Base-by-base conservation (phyloP, 2,797 vertebrate genomes). In the Erpetoichthys calabaricus region DNA sequence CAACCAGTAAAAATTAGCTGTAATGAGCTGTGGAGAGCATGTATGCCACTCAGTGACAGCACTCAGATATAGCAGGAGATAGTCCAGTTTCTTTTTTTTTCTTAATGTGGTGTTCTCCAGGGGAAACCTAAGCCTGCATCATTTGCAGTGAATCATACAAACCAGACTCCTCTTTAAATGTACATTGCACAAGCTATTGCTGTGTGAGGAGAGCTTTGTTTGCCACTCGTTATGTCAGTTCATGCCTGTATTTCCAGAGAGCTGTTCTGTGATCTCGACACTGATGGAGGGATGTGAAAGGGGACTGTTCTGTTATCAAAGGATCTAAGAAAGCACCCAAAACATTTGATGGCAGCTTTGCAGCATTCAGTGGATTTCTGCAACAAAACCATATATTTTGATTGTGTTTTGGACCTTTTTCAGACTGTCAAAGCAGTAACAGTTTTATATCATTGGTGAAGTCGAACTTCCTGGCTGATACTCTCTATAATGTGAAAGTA, bases 351-450 rank as follows among this genome's bases (percentile, higher is more conserved):
- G 53, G 41, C 41, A n/a, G 42, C 9, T 41, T 54, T 41, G 42
- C 53, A 54, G 41, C 7, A 41, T 43, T 54, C 44, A 54, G 53
- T 54, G 53, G 53, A 41, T 54, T 54, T 43, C 53, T 54, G 53
- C 44, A 42, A 43, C 53, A 54, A 54, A 54, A 54, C 53, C 6
- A 43, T 5, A 54, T 43, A 54, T 54, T 51, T n/a, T 51, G 50
- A 25, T 9, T 51, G n/a, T 54, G 25, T 42, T 54, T 54, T 54
- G 53, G 53, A 54, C 25, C 7, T 25, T 54, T 54, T 54, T 42
- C 53, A 54, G 53, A 54, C 25, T 25, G 25, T 54, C 42, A 54
- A 54, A 54, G 41, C 53, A 54, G 53, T 41, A 8, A 7, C 25
- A 43, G 10, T 42, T 7, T 54, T 4, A 7, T 43, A 42, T 7